Evolutionary conservation across 2,888 invertebrate genomes (phyloP), one percentile per base, ranked within the genome.

Genomic region (Erebia epiphron): DNA sequence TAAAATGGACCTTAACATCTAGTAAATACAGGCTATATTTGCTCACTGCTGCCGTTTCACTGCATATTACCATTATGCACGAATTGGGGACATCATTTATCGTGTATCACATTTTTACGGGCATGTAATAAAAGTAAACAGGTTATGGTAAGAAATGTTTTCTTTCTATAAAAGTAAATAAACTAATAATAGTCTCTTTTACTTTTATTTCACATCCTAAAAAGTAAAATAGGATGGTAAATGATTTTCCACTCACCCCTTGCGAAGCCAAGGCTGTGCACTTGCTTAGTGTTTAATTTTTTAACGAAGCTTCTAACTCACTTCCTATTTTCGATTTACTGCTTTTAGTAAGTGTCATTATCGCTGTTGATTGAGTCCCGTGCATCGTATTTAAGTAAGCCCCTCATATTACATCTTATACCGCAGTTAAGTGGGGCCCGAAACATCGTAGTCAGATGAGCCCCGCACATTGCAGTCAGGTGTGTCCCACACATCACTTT

Each of bases 21-120:
- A 66, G 21, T 54, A 66, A 66, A 57, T 66, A 66, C 66, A 56
- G 21, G 21, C 21, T 56, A 57, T 18, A 56, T 66, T 66, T n/a
- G 56, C 66, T 21, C 62, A 49, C 49, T 21, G 62, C 46, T 62
- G 62, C 62, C 62, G 21, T 13, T 46, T 49, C 21, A 49, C 49
- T n/a, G 21, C 18, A 10, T 10, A 9, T 18, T 16, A 10, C 10
- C 3, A 54, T 3, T 10, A 9, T 16, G 9, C 18, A 16, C 16
- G 10, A 16, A n/a, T 54, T 16, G 11, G 54, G 18, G 18, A 10
- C n/a, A 16, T 9, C 1, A 7, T n/a, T 13, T 52, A 16, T 52
- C 16, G 16, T 18, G 54, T 54, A 54, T 5, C n/a, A 8, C 14
- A n/a, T 54, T 54, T 54, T 11, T 54, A 9, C 9, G 16, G 16